Evolutionary conservation across 1,140 invertebrate species (phyloP).

Genomic region (Zaprionus kolodkinae): DNA sequence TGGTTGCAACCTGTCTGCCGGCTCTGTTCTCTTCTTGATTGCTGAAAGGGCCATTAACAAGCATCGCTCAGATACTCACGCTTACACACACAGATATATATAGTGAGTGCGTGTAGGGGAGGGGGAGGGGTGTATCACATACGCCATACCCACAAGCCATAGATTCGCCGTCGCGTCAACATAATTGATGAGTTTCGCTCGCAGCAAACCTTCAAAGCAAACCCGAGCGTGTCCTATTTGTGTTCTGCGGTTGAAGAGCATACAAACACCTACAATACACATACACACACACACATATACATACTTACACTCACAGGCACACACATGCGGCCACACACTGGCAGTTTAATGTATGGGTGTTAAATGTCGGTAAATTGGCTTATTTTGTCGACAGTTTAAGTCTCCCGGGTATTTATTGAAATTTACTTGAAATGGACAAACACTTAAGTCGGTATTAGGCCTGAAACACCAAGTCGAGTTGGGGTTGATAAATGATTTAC

Average conservation of each 20-base stretch:
- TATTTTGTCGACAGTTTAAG: constrained; percentile 78
- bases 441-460: constrained; percentile 68
- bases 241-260: constrained; percentile 55
- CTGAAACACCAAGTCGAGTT: constrained; percentile 18
- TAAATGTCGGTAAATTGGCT: constrained; percentile 69
- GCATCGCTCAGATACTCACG: constrained; percentile 4
- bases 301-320: constrained; percentile 22
- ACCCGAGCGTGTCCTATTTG: constrained; percentile 48
- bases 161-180: constrained; percentile 65
- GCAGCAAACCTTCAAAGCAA: constrained; percentile 50
- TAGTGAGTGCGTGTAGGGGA: too few species aligned
- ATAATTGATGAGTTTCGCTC: constrained; percentile 78
- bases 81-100: background rate
- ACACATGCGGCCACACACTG: constrained; percentile 5
- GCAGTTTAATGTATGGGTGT: constrained; percentile 27
- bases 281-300: constrained; percentile 12
- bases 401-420: constrained; percentile 76
- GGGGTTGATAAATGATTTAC: constrained; percentile 49
- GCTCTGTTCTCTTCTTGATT: constrained; percentile 19
- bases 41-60: constrained; percentile 64
- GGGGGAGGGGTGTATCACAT: background rate
- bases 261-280: constrained; percentile 13
- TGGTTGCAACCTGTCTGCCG: constrained; percentile 14
- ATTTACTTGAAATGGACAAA: constrained; percentile 76
- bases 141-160: constrained; percentile 13